Evolutionary conservation across 2,888 invertebrate species (phyloP), one percentile per base, ranked within the genome.

Genomic region (Cephus pygmeus): DNA sequence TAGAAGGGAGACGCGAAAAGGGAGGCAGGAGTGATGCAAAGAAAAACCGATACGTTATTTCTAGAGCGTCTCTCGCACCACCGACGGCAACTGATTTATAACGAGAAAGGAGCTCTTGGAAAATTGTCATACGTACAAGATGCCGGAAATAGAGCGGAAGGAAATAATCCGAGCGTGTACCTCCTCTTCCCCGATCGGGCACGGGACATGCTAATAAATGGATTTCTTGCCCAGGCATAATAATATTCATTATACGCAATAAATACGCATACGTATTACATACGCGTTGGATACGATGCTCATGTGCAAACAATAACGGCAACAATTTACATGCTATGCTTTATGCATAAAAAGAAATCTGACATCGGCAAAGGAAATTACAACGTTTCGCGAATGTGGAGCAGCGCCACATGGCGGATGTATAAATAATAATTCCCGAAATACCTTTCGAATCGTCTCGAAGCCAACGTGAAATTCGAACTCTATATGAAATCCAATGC

Each of bases 41-140:
- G 77, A 82, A 87, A 86, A 88, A 82, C 87, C 88, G 84, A 88
- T 88, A 87, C 83, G 85, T 87, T 87, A 86, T 86, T 88, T 87
- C 84, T 84, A 84, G 85, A 85, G 78, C 56, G 56, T 23, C 83
- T 82, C 80, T 80, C 79, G 82, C 80, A 79, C 77, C 81, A 81
- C 75, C 80, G 79, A 78, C 82, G 81, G 80, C 78, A 80, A 80
- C 77, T 81, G 82, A 82, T 79, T 75, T 56, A 56, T 56, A 56
- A 71, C 79, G 79, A 77, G 77, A 68, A 80, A 81, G 79, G 75
- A 77, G 77, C 71, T 3, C 6, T 23, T 34, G 71, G 77, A 79
- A 69, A 69, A 77, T 75, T 75, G 35, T 77, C 75, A 69, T 73
- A 73, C 75, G 71, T 78, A 78, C 79, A 80, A 81, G 77, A 75